These are phyloP conservation scores for Exephanes ischioxanthus DNA, from an alignment of 2,888 invertebrate genomes.

Conservation along the genomic window DNA sequence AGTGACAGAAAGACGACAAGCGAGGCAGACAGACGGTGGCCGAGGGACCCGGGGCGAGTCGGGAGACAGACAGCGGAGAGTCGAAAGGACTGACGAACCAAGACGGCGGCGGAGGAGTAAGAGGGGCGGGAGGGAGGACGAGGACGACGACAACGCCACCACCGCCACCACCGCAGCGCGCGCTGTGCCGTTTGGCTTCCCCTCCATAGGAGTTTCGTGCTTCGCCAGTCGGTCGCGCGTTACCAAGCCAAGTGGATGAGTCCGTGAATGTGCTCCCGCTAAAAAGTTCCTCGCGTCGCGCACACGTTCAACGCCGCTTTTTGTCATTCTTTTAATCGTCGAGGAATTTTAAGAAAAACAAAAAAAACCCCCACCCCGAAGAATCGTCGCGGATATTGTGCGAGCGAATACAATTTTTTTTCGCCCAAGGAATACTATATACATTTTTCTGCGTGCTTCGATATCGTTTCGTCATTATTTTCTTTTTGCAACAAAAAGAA, in stretches of 20 bases:
- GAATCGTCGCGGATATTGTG: conserved; percentile 42
- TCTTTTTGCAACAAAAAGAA: conserved; percentile 15
- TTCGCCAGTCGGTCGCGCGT: conserved; percentile 82
- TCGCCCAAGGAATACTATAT: conserved; percentile 48
- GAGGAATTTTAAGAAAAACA: background rate
- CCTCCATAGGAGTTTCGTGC: conserved; percentile 57
- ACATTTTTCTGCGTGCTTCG: conserved; percentile 56
- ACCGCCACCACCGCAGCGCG: conserved; percentile 62
- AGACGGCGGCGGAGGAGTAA: conserved; percentile 63
- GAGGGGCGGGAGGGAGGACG: conserved; percentile 66
- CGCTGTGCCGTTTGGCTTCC: conserved; percentile 41
- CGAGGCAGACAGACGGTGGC: conserved; percentile 48
- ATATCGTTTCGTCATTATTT: conserved; percentile 46
- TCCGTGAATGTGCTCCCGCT: conserved; percentile 78
- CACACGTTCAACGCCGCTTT: conserved; percentile 43
- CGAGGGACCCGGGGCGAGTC: conserved; percentile 52
- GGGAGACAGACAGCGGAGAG: conserved; percentile 48
- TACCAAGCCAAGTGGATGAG: conserved; percentile 81
- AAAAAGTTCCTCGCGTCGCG: conserved; percentile 58
- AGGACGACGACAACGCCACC: conserved; percentile 70
- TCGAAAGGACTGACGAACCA: conserved; percentile 66
- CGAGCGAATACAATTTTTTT: conserved; percentile 34
- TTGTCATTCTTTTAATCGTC: conserved; percentile 31
- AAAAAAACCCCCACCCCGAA: background rate
- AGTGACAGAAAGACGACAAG: conserved; percentile 61